phyloP scores from a whole-genome alignment of 2,113 vertebrate genomes.

The Nycticebus coucang region DNA sequence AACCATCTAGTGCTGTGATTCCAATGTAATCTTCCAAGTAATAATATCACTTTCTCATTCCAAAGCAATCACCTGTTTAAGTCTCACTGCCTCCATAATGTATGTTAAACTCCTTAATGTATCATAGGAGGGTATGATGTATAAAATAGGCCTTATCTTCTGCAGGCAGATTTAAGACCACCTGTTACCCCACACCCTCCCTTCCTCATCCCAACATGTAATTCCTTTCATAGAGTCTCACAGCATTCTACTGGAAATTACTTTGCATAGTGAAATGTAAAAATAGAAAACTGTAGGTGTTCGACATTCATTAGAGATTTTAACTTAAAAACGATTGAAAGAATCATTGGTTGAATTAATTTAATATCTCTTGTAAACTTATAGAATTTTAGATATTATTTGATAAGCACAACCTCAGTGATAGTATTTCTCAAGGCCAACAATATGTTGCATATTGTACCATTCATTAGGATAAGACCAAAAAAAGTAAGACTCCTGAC shows the following conservation, averaged over 20 bases:
- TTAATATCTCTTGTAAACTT: not conserved
- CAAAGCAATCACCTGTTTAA: not conserved
- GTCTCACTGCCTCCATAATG: no score
- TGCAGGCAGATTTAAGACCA: not conserved
- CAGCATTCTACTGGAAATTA: not conserved
- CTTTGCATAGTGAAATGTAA: not conserved
- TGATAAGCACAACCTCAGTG: not conserved
- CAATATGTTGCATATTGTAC: not conserved
- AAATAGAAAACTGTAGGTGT: not conserved
- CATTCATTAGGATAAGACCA: not conserved
- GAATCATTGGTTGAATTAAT: not conserved
- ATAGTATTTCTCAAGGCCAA: not conserved
- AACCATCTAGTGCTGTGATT: not conserved
- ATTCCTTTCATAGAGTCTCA: not conserved
- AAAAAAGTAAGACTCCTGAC: not conserved
- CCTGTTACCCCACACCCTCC: not conserved
- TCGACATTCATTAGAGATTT: not conserved
- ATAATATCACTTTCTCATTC: not conserved
- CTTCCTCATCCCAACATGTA: not conserved
- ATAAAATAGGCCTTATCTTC: not conserved
- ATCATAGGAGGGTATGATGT: not conserved
- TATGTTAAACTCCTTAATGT: not conserved
- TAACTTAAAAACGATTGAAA: not conserved
- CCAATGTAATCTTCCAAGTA: not conserved
- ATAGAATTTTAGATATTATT: not conserved